Base-by-base conservation (phyloP, 2,888 invertebrate genomes). In the Carabus problematicus region DNA sequence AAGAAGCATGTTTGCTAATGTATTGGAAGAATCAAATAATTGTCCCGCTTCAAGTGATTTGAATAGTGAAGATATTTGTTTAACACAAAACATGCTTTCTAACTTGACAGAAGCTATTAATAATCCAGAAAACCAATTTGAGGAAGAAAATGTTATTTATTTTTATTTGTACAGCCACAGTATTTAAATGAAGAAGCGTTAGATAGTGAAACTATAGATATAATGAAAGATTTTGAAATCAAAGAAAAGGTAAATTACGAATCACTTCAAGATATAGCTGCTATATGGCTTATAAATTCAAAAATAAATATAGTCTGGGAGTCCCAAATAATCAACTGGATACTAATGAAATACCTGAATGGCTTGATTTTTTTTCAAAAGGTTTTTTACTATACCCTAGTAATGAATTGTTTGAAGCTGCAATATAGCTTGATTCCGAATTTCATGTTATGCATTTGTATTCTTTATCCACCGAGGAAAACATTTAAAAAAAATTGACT, bases 181-280 rank as follows among this genome's bases (percentile, higher is more conserved):
- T 67, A 42, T 41, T 59, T 59, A 45, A 63, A 70, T 3, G 60
- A 68, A 68, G 68, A 62, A 41, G 16, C 11, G 9, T 62, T 69
- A n/a, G 67, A 67, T 29, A 63, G 62, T 49, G 71, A 71, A 64
- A 67, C 54, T 49, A 55, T 40, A 42, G 12, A 66, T 39, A 14
- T 67, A 11, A 49, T 71, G 29, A 19, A 64, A 59, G 43, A 62
- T 55, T 71, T 70, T 67, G 61, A 70, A 43, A 41, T 61, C 18
- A 70, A 70, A 69, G 71, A 64, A 72, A 70, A 42, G 41, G 64
- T 67, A 8, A 67, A 39, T 62, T 47, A 60, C n/a, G 72, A 72
- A 64, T 45, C 68, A 54, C 47, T 72, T 18, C 71, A 72, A 60
- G 72, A 71, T 63, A 59, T 72, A 43, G 71, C 70, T n/a, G 70